Evolutionary conservation across 2,113 vertebrate species (phyloP).

Genomic region (Potamarius usumacintae): DNA sequence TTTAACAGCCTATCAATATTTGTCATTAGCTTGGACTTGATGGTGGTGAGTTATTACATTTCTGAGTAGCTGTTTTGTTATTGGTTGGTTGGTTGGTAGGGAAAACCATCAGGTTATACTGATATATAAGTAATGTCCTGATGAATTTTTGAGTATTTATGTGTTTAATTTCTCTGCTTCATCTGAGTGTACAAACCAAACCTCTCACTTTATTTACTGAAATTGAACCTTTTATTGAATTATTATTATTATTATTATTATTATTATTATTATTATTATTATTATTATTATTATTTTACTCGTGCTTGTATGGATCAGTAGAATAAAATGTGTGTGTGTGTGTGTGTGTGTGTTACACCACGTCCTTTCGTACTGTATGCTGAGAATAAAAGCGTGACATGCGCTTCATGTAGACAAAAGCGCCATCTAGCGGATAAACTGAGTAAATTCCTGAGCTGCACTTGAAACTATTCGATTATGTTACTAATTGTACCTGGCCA

Average conservation of each 20-base stretch:
- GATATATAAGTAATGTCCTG: background rate
- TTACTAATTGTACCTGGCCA: conserved; percentile 7
- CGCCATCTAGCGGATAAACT: conserved; percentile 66
- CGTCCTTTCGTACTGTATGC: conserved; percentile 17
- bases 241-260: background rate
- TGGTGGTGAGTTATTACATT: background rate
- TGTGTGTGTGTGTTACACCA: background rate
- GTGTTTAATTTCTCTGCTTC: background rate
- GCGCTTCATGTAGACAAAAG: conserved; percentile 66
- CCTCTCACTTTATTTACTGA: background rate
- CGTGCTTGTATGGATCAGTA: conserved; percentile 34
- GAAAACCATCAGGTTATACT: background rate
- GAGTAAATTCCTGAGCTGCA: conserved; percentile 30
- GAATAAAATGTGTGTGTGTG: background rate
- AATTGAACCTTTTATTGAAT: background rate
- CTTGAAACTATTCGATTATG: conserved; percentile 16
- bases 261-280: background rate
- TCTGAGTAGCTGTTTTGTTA: background rate
- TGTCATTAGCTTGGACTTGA: conserved; percentile 16
- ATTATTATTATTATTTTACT: background rate
- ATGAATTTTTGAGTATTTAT: background rate
- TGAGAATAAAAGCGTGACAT: conserved; percentile 10
- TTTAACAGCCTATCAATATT: conserved; percentile 15
- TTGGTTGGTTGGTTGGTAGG: background rate
- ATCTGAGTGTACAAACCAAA: background rate